Percentiles rank a stretch among this genome's conserved stretches.
Conservation (phyloP, 1,140 invertebrate species). For the Armadillidium nasatum region DNA sequence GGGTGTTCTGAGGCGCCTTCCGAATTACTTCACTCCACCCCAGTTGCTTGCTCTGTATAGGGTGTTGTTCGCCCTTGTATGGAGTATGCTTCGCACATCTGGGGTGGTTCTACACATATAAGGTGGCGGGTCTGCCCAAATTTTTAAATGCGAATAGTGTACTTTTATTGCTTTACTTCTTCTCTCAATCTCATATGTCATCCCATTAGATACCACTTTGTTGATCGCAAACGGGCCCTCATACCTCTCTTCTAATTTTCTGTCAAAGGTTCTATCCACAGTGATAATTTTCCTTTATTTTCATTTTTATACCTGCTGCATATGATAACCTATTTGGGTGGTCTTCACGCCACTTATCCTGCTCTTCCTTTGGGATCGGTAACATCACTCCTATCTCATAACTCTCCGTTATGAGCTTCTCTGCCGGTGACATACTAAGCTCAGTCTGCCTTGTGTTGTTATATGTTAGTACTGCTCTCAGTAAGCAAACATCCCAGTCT, state of each 20-base stretch:
- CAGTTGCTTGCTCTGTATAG: no score
- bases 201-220: not conserved
- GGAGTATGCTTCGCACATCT: no score
- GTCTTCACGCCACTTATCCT: not conserved
- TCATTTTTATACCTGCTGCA: no score
- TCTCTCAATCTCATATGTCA: not conserved
- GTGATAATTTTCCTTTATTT: not conserved
- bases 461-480: not conserved
- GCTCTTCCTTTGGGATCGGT: not conserved
- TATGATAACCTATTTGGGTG: not conserved
- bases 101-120: no score
- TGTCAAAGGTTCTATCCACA: not conserved
- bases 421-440: not conserved
- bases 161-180: not conserved
- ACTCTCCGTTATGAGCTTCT: not conserved
- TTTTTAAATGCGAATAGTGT: not conserved
- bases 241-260: not conserved
- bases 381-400: not conserved
- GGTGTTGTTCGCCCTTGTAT: no score
- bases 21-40: no score
- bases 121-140: not conserved
- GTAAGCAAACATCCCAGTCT: not conserved
- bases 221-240: not conserved
- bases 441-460: not conserved
- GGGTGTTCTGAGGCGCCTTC: no score